Evolutionary conservation across 2,797 vertebrate species (phyloP).

Genomic region (Macrochelys suwanniensis): DNA sequence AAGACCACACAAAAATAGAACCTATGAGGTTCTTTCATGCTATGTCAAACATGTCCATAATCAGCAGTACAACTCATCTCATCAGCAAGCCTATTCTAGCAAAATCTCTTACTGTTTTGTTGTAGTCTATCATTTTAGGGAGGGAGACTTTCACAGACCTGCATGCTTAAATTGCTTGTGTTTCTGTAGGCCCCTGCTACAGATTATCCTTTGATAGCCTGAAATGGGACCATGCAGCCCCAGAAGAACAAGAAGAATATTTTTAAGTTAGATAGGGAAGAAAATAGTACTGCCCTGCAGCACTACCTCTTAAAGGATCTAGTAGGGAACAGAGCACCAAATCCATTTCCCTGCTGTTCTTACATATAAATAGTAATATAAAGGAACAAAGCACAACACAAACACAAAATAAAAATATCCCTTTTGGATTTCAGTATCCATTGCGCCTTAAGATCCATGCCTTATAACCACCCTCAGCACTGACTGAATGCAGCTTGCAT

Average conservation of each 20-base stretch:
- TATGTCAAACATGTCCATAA: not conserved
- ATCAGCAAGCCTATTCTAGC: conserved; percentile 22
- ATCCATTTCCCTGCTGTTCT: not conserved
- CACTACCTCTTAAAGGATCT: not conserved
- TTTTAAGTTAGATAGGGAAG: not conserved
- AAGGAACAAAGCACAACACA: not conserved
- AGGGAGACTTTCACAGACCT: not conserved
- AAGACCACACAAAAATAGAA: not conserved
- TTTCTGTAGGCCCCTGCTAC: not conserved
- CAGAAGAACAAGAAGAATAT: not conserved
- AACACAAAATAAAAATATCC: not conserved
- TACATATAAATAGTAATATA: not conserved
- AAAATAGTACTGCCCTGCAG: not conserved
- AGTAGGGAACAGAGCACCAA: not conserved
- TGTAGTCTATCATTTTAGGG: conserved; percentile 1
- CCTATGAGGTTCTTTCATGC: not conserved
- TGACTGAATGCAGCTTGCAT: not conserved
- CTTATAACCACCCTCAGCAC: not conserved
- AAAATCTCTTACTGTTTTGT: not conserved
- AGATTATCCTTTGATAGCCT: conserved; percentile 1
- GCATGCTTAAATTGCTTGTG: not conserved
- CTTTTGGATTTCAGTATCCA: not conserved
- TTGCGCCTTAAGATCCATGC: not conserved
- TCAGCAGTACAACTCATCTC: conserved; percentile 4
- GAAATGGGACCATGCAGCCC: not conserved